These are phyloP conservation scores for Drosophila aldrichi DNA, from an alignment of 2,888 invertebrate species.

Conservation along the genomic window DNA sequence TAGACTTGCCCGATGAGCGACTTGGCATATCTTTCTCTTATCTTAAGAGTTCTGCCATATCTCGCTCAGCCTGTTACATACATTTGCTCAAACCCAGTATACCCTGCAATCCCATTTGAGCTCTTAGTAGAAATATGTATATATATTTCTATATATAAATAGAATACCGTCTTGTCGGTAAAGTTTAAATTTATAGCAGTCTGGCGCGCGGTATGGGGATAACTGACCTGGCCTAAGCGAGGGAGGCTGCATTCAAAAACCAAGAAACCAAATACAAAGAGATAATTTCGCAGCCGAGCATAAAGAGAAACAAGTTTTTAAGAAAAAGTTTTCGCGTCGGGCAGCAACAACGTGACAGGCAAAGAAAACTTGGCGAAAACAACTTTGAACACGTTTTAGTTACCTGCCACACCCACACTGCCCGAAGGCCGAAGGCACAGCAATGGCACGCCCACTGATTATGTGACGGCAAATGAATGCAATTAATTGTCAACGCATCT, in stretches of 20 bases:
- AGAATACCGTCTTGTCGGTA: conserved; percentile 32
- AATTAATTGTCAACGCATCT: conserved; percentile 70
- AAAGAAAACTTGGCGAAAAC: conserved; percentile 47
- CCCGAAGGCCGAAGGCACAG: too few species aligned
- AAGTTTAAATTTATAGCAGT: conserved; percentile 56
- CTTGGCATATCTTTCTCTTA: background rate
- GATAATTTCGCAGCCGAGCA: conserved; percentile 56
- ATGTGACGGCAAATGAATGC: conserved; percentile 51
- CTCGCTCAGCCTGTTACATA: background rate
- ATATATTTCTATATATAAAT: conserved; percentile 2
- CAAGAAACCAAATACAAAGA: conserved; percentile 47
- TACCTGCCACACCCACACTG: conserved; percentile 31
- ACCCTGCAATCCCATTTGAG: background rate
- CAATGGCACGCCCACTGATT: conserved; percentile 36
- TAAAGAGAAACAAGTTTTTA: conserved; percentile 57
- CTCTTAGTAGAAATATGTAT: background rate
- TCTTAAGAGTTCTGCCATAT: background rate
- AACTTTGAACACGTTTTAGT: conserved; percentile 65
- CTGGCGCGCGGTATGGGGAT: background rate
- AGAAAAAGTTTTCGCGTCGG: conserved; percentile 42
- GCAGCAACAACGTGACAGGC: conserved; percentile 47
- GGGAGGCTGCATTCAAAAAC: conserved; percentile 16
- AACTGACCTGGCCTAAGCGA: conserved; percentile 40
- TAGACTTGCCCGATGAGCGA: background rate
- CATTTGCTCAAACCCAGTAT: background rate